Conservation (phyloP, 64 coral and sea anemone genomes). For the Orbicella faveolata region DNA sequence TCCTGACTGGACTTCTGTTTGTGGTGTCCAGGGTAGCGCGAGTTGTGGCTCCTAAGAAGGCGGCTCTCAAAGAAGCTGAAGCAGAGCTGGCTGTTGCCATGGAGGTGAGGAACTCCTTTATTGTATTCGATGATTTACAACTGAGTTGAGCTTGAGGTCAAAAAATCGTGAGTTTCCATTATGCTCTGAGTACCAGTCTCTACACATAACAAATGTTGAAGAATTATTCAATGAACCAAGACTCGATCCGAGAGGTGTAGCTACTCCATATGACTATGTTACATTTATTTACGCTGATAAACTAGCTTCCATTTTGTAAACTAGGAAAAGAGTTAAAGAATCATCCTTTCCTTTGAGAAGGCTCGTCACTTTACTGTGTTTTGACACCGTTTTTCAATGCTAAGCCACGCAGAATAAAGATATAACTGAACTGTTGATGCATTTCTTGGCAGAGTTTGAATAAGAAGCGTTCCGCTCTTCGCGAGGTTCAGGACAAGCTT, state of each 20-base stretch:
- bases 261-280: too few species aligned
- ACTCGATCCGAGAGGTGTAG: too few species aligned
- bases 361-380: too few species aligned
- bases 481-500: constrained; percentile 95
- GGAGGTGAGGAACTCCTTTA: constrained; percentile 56
- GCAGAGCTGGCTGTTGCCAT: constrained; percentile 90
- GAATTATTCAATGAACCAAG: too few species aligned
- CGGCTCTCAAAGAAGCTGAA: constrained; percentile 86
- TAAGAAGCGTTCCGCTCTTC: constrained; percentile 91
- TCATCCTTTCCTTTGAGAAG: too few species aligned
- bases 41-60: constrained; percentile 96
- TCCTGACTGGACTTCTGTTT: background rate
- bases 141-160: background rate
- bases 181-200: too few species aligned
- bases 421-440: background rate
- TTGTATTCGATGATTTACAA: background rate
- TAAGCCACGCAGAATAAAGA: background rate
- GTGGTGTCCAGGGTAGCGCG: constrained; percentile 80
- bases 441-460: constrained; percentile 67
- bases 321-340: too few species aligned
- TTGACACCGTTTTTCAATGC: too few species aligned
- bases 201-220: too few species aligned
- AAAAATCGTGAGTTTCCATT: too few species aligned
- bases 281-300: too few species aligned
- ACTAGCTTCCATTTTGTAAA: too few species aligned